A percentile compares a stretch with the other conserved stretches of the same genome.
Evolutionary conservation across 2,113 vertebrate species (phyloP).

Genomic region (Vanacampus margaritifer): DNA sequence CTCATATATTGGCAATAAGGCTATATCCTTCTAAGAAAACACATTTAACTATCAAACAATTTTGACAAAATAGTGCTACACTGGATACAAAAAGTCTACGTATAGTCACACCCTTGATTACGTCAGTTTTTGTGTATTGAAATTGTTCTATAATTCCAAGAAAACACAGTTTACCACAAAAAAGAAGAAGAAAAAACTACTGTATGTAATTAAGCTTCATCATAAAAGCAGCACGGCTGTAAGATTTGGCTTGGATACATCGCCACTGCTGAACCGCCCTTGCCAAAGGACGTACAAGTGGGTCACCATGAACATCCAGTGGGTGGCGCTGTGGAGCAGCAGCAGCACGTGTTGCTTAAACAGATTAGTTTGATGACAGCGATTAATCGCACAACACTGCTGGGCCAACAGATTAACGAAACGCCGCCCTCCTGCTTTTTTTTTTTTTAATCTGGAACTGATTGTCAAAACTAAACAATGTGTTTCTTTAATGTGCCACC

Average conservation of each 20-base stretch:
- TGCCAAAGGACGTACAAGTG: background rate
- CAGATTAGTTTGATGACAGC: slow-evolving; percentile 52
- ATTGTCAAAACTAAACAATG: slow-evolving; percentile 32
- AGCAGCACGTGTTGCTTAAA: slow-evolving; percentile 1
- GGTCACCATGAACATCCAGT: slow-evolving; percentile 37
- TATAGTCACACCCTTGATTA: too few species aligned
- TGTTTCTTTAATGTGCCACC: background rate
- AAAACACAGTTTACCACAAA: slow-evolving; percentile 14
- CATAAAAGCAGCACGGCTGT: slow-evolving; percentile 48
- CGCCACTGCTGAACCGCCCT: slow-evolving; percentile 40
- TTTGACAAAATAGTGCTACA: too few species aligned
- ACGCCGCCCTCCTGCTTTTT: background rate
- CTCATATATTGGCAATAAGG: too few species aligned
- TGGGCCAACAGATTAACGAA: slow-evolving; percentile 30
- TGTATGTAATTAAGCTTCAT: slow-evolving; percentile 62
- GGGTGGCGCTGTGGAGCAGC: slow-evolving; percentile 7
- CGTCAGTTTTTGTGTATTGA: too few species aligned
- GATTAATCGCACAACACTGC: slow-evolving; percentile 50
- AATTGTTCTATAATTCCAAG: background rate
- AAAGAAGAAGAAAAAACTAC: slow-evolving; percentile 52
- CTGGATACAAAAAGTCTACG: too few species aligned
- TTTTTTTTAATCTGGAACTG: background rate
- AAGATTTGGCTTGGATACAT: slow-evolving; percentile 19
- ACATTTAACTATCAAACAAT: too few species aligned
- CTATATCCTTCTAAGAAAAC: too few species aligned